Percentiles rank a stretch among this genome's conserved stretches.
Conservation (phyloP, 2,113 vertebrate genomes). For the Dasypus novemcinctus region DNA sequence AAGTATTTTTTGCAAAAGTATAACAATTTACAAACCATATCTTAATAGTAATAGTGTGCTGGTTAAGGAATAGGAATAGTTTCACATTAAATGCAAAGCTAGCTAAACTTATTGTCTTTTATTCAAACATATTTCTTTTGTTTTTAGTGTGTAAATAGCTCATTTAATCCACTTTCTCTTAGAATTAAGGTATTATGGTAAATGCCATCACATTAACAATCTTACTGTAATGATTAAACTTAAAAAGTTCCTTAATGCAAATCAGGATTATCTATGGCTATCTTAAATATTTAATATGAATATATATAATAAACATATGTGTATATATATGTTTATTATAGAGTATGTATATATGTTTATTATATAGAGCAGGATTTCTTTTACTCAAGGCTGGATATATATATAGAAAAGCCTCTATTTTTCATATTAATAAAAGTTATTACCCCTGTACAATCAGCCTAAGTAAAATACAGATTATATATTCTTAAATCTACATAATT, state of each 20-base stretch:
- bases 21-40: background rate
- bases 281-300: background rate
- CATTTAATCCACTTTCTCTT: slow-evolving; percentile 21
- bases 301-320: background rate
- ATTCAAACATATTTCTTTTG: slow-evolving; percentile 13
- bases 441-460: background rate
- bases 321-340: slow-evolving; percentile 16
- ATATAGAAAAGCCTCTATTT: background rate
- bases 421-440: slow-evolving; percentile 31
- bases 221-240: background rate
- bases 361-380: slow-evolving; percentile 6
- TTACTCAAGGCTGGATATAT: background rate
- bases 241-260: background rate
- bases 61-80: background rate
- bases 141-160: background rate
- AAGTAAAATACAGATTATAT: background rate
- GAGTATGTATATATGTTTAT: background rate
- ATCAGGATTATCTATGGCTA: background rate
- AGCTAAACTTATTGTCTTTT: background rate
- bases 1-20: background rate
- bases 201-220: background rate
- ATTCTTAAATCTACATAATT: slow-evolving; percentile 13
- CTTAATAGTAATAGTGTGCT: background rate
- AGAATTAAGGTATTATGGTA: slow-evolving; percentile 8
- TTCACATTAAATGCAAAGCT: background rate